phyloP scores from a whole-genome alignment of 2,888 invertebrate genomes.

The Ochropleura plecta region DNA sequence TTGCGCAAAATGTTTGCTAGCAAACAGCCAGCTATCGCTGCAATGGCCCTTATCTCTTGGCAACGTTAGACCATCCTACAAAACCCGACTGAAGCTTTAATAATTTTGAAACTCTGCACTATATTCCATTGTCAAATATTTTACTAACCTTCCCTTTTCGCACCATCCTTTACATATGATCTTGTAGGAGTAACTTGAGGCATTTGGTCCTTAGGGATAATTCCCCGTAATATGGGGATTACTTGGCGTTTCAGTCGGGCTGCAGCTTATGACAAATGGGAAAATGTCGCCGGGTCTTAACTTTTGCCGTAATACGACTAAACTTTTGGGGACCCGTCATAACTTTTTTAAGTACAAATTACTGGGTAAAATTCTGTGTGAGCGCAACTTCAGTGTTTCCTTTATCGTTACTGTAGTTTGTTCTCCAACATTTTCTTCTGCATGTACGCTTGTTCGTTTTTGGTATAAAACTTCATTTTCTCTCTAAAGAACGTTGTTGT shows the following conservation, averaged over 20 bases:
- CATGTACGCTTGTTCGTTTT: slow-evolving; percentile 8
- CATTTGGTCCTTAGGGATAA: slow-evolving; percentile 76
- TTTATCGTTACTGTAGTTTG: slow-evolving; percentile 17
- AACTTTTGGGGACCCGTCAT: slow-evolving; percentile 71
- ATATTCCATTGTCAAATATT: slow-evolving; percentile 67
- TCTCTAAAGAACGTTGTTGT: not conserved
- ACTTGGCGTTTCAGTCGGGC: slow-evolving; percentile 71
- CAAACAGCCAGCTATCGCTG: slow-evolving; percentile 70
- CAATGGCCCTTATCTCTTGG: slow-evolving; percentile 75
- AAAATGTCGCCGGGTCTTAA: slow-evolving; percentile 71
- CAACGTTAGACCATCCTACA: slow-evolving; percentile 61
- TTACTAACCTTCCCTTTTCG: slow-evolving; percentile 68
- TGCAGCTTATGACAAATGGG: slow-evolving; percentile 80
- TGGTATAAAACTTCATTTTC: slow-evolving; percentile 10
- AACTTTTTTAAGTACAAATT: slow-evolving; percentile 64
- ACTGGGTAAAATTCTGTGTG: slow-evolving; percentile 34
- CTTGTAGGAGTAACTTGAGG: slow-evolving; percentile 72
- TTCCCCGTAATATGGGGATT: slow-evolving; percentile 82
- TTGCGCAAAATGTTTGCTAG: slow-evolving; percentile 71
- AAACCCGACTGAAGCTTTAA: slow-evolving; percentile 64
- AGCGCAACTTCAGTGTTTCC: slow-evolving; percentile 17
- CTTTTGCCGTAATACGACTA: slow-evolving; percentile 70
- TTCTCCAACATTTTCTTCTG: not conserved
- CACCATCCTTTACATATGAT: slow-evolving; percentile 66
- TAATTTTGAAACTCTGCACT: slow-evolving; percentile 71